phyloP scores from a whole-genome alignment of 2,113 vertebrate genomes.

The Chionomys nivalis region DNA sequence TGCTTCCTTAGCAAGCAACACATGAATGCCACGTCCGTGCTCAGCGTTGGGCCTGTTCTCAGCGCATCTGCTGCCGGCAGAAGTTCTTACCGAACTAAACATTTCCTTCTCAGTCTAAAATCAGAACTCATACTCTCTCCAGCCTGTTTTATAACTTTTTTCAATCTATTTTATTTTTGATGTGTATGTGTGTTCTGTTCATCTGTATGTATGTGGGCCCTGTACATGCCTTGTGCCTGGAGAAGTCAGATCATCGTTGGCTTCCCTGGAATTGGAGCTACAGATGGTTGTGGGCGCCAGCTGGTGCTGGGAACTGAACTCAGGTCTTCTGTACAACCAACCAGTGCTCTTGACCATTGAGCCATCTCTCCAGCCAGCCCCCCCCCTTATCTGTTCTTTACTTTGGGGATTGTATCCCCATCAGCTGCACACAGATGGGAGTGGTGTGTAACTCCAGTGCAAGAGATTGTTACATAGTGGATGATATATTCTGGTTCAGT shows the following conservation, averaged over 20 bases:
- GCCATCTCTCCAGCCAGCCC: neutral
- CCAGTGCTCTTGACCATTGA: neutral
- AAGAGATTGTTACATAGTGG: neutral
- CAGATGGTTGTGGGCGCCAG: neutral
- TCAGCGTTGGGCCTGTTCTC: neutral
- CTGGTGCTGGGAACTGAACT: neutral
- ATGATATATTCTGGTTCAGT: neutral
- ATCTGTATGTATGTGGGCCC: neutral
- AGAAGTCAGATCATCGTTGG: neutral
- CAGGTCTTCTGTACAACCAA: neutral
- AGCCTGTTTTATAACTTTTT: neutral
- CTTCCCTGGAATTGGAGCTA: neutral
- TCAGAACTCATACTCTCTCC: neutral
- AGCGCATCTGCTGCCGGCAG: neutral
- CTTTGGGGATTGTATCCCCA: neutral
- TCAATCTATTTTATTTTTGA: neutral
- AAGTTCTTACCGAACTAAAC: neutral
- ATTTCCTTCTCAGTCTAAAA: neutral
- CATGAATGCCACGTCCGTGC: fast-evolving
- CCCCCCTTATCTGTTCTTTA: neutral
- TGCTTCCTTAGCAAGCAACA: fast-evolving
- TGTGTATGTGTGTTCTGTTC: neutral
- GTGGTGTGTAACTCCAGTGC: neutral
- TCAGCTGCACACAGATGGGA: neutral
- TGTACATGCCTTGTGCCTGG: too few species aligned